Base-by-base conservation (phyloP, 2,888 invertebrate genomes). In the Calameuta idolon region DNA sequence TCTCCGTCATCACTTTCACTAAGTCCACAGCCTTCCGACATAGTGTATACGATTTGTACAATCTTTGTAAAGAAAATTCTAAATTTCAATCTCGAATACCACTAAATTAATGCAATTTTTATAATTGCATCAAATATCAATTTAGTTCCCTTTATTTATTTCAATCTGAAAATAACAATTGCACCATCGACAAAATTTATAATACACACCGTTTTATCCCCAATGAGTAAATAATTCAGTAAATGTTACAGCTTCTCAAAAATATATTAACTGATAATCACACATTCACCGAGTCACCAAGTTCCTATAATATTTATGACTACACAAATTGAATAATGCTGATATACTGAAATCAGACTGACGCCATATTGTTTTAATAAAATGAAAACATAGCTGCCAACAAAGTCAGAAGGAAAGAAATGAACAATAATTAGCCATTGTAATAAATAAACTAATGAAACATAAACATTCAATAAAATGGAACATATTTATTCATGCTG, bases 1-100 rank as follows among this genome's bases (percentile, higher is more conserved):
- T 85, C 86, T 69, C 78, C 84, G 71, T 88, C 85, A 11, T 88
- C 88, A 74, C 85, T 85, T 71, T 87, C 87, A 79, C 84, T 84
- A 35, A 77, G 75, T 34, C 31, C 12, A 71, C 12, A 71, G 71
- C 31, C 15, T 33, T 71, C 71, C 33, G 71, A 31, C 71, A 71
- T 71, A 9, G 15, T 71, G 31, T 31, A 71, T 34, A 71, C 23
- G 9, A 55, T 23, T 23, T 55, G 55, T 55, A 55, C 55, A 55
- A 55, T 55, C 23, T 55, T 55, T 55, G 9, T 55, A 55, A 55
- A 55, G 2, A 55, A 2, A 55, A 55, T 55, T 55, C 1, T 55
- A 9, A 23, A 55, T 55, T 55, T 55, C 9, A 55, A 55, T 55
- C 9, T 2, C 5, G 2, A 55, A 55, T 55, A 55, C 9, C 15